Base-by-base conservation (phyloP, 2,888 invertebrate species). In the Eupithecia dodoneata region DNA sequence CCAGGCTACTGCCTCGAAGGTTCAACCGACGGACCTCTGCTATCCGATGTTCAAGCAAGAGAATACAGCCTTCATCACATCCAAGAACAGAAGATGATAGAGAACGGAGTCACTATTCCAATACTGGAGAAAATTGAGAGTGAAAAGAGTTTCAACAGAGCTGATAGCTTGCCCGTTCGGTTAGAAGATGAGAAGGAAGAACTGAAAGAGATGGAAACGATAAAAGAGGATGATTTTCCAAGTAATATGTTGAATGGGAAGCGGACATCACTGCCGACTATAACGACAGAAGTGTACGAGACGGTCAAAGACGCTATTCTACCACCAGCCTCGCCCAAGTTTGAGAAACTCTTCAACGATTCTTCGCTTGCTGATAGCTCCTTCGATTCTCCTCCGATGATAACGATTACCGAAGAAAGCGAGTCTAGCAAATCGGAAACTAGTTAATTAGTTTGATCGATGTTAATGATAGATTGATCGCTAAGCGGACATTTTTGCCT, bases 291-390 rank as follows among this genome's bases (percentile, higher is more conserved):
- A 80, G 89, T 96, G 80, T 96, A 96, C 81, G 96, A 95, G 67
- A 94, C 96, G 76, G 94, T 96, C 13, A 95, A 95, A 81, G 96
- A 96, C 69, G 94, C 91, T 15, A 94, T 96, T 69, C 83, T 95
- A 4, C 94, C 96, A 0, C 89, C 92, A 44, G 92, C 93, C 3
- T 95, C 95, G n/a, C 96, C 96, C 0, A 96, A 96, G 83, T 96
- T 96, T 85, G 96, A 96, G 85, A 94, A 95, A 81, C 87, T 96
- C 41, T 92, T 91, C 79, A 96, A 96, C 85, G 96, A 96, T 72
- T 91, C 92, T 59, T 96, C 96, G 65, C 90, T 92, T 10, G 89
- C 87, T 71, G 93, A 92, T 45, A 85, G 83, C 30, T 84, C 84
- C 52, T 93, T 89, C 63, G 90, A 91, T 74, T 87, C 90, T 13